Percentiles rank a stretch among this genome's conserved stretches.
Evolutionary conservation across 2,888 invertebrate genomes (phyloP).

Genomic region (Ethmia dodecea): DNA sequence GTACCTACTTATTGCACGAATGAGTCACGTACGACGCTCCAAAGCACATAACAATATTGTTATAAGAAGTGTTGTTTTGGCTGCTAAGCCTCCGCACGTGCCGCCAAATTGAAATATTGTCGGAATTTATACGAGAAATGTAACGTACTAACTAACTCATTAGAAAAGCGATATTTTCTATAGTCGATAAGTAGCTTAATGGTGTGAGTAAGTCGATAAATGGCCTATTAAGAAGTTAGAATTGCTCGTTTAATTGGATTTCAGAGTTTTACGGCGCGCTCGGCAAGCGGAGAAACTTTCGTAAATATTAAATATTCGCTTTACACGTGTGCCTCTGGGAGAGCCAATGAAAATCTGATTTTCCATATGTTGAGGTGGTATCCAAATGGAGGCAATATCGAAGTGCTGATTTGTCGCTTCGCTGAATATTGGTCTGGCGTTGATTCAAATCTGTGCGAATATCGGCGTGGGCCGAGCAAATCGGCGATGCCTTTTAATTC

Average conservation of each 20-base stretch:
- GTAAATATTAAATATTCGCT: slow-evolving; percentile 33
- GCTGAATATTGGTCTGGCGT: slow-evolving; percentile 69
- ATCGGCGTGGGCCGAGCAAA: slow-evolving; percentile 43
- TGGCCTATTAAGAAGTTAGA: slow-evolving; percentile 44
- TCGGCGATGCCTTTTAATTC: slow-evolving; percentile 44
- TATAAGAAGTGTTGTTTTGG: too few relatives aligned
- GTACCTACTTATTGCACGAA: too few relatives aligned
- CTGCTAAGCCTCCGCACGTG: not conserved
- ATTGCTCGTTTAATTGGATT: slow-evolving; percentile 42
- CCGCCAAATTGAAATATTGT: not conserved
- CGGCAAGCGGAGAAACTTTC: slow-evolving; percentile 20
- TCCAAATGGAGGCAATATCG: slow-evolving; percentile 75
- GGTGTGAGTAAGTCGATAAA: slow-evolving; percentile 38
- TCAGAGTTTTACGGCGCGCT: slow-evolving; percentile 24
- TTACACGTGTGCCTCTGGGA: slow-evolving; percentile 23
- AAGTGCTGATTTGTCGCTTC: slow-evolving; percentile 74
- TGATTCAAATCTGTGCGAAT: slow-evolving; percentile 65
- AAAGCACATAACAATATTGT: too few relatives aligned
- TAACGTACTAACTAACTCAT: too few relatives aligned
- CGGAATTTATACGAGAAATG: slow-evolving; percentile 1
- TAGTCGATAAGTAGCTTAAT: slow-evolving; percentile 24
- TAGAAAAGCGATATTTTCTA: slow-evolving; percentile 28
- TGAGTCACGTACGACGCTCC: too few relatives aligned
- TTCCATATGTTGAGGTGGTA: slow-evolving; percentile 64
- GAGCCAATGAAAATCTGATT: slow-evolving; percentile 62